phyloP scores from a whole-genome alignment of 2,797 vertebrate genomes.

The Acomys russatus region DNA sequence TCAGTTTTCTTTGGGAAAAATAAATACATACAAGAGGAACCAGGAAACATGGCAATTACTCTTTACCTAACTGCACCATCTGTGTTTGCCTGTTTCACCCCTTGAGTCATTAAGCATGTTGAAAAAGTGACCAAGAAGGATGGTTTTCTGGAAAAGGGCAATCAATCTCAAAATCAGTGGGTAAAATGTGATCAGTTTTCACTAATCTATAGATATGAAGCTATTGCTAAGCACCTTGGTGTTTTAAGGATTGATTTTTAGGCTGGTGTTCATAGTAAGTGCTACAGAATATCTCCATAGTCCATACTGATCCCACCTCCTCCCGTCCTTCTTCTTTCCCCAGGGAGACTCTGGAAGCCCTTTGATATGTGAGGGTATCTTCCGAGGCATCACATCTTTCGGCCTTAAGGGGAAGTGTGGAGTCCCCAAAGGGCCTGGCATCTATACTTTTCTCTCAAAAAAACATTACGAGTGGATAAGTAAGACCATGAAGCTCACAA shows the following conservation, averaged over 20 bases:
- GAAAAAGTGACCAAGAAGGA: not conserved
- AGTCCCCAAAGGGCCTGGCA: slow-evolving; percentile 57
- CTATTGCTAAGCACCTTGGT: slow-evolving; percentile 18
- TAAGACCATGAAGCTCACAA: slow-evolving; percentile 45
- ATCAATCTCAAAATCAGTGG: not conserved
- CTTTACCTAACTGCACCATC: not conserved
- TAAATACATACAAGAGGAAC: not conserved
- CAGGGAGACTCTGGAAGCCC: slow-evolving; percentile 90
- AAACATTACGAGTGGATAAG: slow-evolving; percentile 85
- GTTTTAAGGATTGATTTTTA: not conserved
- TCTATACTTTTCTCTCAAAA: slow-evolving; percentile 87
- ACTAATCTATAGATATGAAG: slow-evolving; percentile 20
- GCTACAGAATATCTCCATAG: not conserved
- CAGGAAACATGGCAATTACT: not conserved
- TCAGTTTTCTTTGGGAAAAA: slow-evolving; percentile 25
- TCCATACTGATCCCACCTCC: not conserved
- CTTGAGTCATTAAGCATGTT: not conserved
- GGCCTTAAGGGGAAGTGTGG: slow-evolving; percentile 66
- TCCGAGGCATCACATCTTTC: slow-evolving; percentile 86
- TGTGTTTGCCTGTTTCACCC: not conserved
- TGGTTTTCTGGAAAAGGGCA: slow-evolving; percentile 32
- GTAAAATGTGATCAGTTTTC: not conserved
- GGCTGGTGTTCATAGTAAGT: not conserved
- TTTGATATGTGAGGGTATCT: slow-evolving; percentile 80
- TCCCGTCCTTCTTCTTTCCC: not conserved